Base-by-base conservation (phyloP, 2,113 vertebrate genomes). In the Laticauda colubrina region DNA sequence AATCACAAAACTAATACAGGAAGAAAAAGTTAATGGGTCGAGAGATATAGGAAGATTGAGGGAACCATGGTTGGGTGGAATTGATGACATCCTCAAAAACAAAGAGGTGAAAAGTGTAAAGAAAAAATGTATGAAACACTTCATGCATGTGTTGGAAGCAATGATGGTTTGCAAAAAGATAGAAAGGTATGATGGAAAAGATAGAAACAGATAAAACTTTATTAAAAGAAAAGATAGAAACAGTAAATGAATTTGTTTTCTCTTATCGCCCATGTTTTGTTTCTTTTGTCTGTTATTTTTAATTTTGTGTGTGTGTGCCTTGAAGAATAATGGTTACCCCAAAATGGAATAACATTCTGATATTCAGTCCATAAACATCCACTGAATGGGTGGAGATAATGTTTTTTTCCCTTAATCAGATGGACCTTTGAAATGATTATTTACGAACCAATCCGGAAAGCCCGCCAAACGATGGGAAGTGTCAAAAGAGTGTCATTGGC, bases 341-440 rank as follows among this genome's bases (percentile, higher is more conserved):
- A 69, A 15, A n/a, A 69, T 69, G 64, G 29, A n/a, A 69, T n/a
- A 14, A 29, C 0, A 3, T 69, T n/a, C 61, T 69, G 29, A 29
- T 69, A 69, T 69, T 91, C 89, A 95, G 90, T 61, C 96, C 88
- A 87, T 61, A 87, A 94, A 45, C 14, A 92, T 96, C 92, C 93
- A 15, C 87, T 45, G 92, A 88, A 96, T 95, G 55, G 91, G 0
- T 43, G 51, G 81, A 29, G 1, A 59, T 94, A 92, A 26, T 64
- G 53, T 64, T 92, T 94, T 93, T 87, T 61, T 26, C 10, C 26
- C 2, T 81, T 87, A 55, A 89, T 91, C 48, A 87, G 24, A 12
- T 92, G 64, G 91, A 56, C 64, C 90, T 96, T 96, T 96, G 93
- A 97, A 96, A 89, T 91, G 34, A 56, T 89, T 95, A n/a, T n/a